These are phyloP conservation scores for Psilopogon haemacephalus DNA, from an alignment of 2,113 vertebrate species.

Conservation along the genomic window DNA sequence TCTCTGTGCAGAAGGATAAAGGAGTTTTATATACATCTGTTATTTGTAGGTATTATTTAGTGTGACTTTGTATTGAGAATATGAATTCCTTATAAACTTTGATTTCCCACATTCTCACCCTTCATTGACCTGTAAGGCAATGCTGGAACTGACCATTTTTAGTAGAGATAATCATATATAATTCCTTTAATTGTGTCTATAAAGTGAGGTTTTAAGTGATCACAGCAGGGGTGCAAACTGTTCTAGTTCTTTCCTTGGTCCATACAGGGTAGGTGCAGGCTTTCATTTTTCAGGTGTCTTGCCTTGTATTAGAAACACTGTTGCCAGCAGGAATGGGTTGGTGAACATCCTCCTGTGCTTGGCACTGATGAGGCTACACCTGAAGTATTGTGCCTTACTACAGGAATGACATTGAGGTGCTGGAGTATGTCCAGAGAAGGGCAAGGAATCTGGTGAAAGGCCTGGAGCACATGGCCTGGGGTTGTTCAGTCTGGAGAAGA, in stretches of 20 bases:
- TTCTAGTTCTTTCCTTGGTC: neutral
- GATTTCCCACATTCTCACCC: neutral
- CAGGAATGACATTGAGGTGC: no score
- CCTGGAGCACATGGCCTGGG: no score
- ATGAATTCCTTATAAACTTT: neutral
- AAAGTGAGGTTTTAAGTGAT: neutral
- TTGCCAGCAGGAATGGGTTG: no score
- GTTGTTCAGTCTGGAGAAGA: no score
- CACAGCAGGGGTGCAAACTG: fast-evolving
- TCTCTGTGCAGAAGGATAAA: neutral
- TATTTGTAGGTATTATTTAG: neutral
- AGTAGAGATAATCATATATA: neutral
- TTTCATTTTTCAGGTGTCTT: neutral
- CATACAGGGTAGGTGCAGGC: neutral
- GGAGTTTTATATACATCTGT: neutral
- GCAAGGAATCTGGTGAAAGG: no score
- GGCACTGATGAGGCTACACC: no score
- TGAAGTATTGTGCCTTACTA: no score
- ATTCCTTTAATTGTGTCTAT: neutral
- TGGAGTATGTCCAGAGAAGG: no score
- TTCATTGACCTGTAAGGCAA: neutral
- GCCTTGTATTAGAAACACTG: no score
- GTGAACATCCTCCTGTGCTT: no score
- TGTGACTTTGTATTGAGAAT: neutral
- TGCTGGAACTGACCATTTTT: neutral